Evolutionary conservation across 2,113 vertebrate genomes (phyloP).

Genomic region (Peromyscus maniculatus): DNA sequence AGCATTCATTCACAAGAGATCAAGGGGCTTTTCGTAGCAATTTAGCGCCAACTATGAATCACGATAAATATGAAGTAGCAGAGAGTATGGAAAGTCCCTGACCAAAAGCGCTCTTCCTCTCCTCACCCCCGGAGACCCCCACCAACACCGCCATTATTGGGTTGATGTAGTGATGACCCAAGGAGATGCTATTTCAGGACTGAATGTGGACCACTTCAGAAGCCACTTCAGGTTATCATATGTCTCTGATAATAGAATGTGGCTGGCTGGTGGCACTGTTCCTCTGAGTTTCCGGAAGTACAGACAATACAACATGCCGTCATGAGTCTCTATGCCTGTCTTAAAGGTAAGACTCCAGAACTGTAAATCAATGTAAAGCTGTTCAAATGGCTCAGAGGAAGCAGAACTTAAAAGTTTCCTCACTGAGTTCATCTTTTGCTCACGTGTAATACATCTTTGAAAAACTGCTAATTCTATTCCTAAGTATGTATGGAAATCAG

Average conservation of each 20-base stretch:
- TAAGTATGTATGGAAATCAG: neutral
- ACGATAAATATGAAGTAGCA: conserved; percentile 9
- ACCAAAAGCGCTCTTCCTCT: neutral
- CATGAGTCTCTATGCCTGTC: conserved; percentile 30
- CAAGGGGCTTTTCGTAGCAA: neutral
- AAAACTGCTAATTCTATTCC: conserved; percentile 44
- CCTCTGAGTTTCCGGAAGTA: neutral
- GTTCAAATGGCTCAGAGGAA: conserved; percentile 23
- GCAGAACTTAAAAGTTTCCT: conserved; percentile 19
- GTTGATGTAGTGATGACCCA: neutral
- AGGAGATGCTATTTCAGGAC: neutral
- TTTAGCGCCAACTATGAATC: neutral
- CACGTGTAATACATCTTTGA: conserved; percentile 22
- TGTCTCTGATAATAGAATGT: conserved; percentile 28
- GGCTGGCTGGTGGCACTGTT: conserved; percentile 21
- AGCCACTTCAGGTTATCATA: conserved; percentile 13
- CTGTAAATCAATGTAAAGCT: conserved; percentile 47
- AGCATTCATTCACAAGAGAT: neutral
- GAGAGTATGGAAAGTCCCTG: neutral
- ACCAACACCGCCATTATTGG: neutral
- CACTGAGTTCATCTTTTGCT: neutral
- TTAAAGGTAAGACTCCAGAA: conserved; percentile 51
- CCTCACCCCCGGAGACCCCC: neutral
- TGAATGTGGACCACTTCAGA: conserved; percentile 5
- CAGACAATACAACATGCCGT: neutral